Percentiles rank a stretch among this genome's conserved stretches.
Evolutionary conservation across 2,113 vertebrate species (phyloP).

Genomic region (human (Homo sapiens)): DNA sequence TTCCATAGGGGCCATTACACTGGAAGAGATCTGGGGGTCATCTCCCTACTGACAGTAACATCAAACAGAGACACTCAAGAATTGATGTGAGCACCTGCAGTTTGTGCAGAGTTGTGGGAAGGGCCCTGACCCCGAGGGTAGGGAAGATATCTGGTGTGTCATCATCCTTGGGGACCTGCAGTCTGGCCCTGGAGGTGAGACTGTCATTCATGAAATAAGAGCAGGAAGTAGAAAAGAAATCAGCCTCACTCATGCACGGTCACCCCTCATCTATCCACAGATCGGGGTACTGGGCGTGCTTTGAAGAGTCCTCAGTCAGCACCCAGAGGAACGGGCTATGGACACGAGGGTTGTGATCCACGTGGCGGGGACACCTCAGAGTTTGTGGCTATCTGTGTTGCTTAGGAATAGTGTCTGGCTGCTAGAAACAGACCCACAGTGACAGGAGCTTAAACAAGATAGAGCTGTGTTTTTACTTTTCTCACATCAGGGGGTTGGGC

Average conservation of each 20-base stretch:
- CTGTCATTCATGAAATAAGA: background rate
- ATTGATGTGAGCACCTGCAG: accelerated
- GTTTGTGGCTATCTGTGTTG: background rate
- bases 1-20: background rate
- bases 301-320: background rate
- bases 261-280: accelerated
- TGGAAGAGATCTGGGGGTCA: background rate
- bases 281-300: accelerated
- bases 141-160: accelerated
- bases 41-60: background rate
- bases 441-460: background rate
- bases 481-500: background rate
- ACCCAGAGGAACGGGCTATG: accelerated
- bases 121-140: accelerated
- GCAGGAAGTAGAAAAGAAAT: background rate
- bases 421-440: background rate
- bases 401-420: background rate
- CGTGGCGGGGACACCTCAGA: accelerated
- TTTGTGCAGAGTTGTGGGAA: accelerated
- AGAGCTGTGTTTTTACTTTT: background rate
- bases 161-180: background rate
- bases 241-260: accelerated
- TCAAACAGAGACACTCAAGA: background rate
- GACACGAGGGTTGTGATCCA: background rate
- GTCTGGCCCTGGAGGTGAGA: accelerated